Percentiles rank a stretch among this genome's conserved stretches.
These are phyloP conservation scores for Mastacembelus armatus DNA, from an alignment of 2,797 vertebrate genomes.

Conservation along the genomic window DNA sequence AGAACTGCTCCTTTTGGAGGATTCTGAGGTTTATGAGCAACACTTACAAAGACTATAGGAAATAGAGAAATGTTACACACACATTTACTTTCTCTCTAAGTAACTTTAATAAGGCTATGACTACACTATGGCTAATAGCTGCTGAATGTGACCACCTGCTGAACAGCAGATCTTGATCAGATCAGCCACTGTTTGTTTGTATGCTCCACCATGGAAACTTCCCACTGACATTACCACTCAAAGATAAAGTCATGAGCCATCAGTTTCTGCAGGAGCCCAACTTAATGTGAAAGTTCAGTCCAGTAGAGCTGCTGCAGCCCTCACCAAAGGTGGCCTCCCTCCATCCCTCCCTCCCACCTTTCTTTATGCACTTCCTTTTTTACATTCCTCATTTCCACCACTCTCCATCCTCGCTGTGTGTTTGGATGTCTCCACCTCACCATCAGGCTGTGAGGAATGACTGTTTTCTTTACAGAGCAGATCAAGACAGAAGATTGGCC, in stretches of 20 bases:
- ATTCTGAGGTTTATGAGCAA: constrained; percentile 81
- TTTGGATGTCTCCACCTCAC: constrained; percentile 80
- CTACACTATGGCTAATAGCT: constrained; percentile 48
- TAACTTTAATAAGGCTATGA: constrained; percentile 51
- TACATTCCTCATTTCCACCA: constrained; percentile 75
- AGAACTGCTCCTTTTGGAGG: constrained; percentile 76
- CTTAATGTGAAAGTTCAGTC: constrained; percentile 52
- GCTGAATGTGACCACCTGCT: constrained; percentile 71
- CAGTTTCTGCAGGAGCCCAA: constrained; percentile 48
- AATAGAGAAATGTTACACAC: constrained; percentile 32
- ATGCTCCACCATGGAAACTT: constrained; percentile 54
- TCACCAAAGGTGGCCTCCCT: constrained; percentile 75
- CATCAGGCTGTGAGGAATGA: constrained; percentile 80
- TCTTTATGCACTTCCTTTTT: too few species aligned
- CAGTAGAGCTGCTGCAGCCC: constrained; percentile 61
- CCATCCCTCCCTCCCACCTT: constrained; percentile 51
- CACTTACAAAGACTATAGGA: constrained; percentile 59
- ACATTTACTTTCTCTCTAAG: constrained; percentile 36
- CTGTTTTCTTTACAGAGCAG: constrained; percentile 81
- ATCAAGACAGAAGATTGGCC: constrained; percentile 82
- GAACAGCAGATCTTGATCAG: constrained; percentile 53
- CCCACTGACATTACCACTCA: constrained; percentile 34
- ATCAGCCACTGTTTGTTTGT: constrained; percentile 64
- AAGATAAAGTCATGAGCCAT: constrained; percentile 65
- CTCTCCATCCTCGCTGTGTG: constrained; percentile 68